Base-by-base conservation (phyloP, 2,888 invertebrate genomes). In the Deroplatys truncata region DNA sequence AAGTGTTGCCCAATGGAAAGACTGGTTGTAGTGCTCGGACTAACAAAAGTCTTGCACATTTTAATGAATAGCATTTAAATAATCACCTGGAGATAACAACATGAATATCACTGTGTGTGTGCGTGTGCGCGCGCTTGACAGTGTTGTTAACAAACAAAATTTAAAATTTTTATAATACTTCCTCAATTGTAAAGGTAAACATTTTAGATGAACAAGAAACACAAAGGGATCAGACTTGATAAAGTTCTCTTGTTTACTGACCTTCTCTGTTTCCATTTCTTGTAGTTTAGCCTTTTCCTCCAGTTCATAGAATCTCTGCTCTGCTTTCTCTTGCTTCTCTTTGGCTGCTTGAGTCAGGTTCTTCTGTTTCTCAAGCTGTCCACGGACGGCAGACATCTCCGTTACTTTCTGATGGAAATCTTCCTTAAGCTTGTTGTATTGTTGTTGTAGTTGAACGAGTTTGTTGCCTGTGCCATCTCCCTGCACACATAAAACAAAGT, bases 341-440 rank as follows among this genome's bases (percentile, higher is more conserved):
- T 92, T 94, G 91, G 91, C 93, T 84, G 94, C 93, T 72, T 93
- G 93, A 0, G 93, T 91, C n/a, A 92, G 93, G 49, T 93, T 93
- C 90, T 94, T 94, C 43, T 94, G 91, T 91, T 94, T 94, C 43
- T 95, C 95, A 20, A 94, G 93, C 84, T 95, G 95, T 0, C 94
- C 93, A 90, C 95, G 92, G 56, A 95, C 92, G 86, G 94, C 93
- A 1, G 94, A 94, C 89, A 96, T 96, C 94, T 97, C 96, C 13
- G 95, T 94, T 20, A 96, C 93, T 94, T 96, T 96, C 0, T 94
- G 94, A 91, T 96, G 96, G 92, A 95, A 96, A 92, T 95, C 96
- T 91, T 96, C 96, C 92, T 96, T 96, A 0, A 96, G 94, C 90
- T 95, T 94, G 16, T 94, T 94, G 90, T 96, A 95, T 92, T 96